Evolutionary conservation across 2,797 vertebrate species (phyloP), one percentile per base, ranked within the genome.

Genomic region (Oreonectes daqikongensis): DNA sequence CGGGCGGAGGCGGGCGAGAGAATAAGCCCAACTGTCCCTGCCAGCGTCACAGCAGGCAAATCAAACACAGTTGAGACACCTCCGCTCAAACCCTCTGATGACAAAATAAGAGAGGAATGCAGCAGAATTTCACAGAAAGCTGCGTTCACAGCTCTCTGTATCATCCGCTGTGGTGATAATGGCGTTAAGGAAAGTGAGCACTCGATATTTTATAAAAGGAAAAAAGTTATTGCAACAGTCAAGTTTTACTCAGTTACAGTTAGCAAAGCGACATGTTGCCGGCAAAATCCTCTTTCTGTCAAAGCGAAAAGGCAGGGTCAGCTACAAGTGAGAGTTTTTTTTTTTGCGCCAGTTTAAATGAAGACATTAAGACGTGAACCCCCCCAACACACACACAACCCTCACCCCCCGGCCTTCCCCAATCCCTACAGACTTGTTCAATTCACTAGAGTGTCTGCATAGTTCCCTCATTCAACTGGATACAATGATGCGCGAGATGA

Each of bases 401-500:
- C 91, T 20, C 18, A 50, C 42, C 42, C 46, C 46, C 66, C 40
- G 64, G 72, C 75, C 60, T 76, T 77, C 48, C 67, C 67, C 70
- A 66, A 70, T 81, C 77, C 64, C 69, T 83, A 86, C 91, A 90
- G 84, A 87, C 90, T 92, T 90, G 92, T 91, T 94, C 93, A 92
- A 92, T 94, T 93, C 92, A 90, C 88, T 92, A 69, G 85, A 93
- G 92, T 92, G 91, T 92, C 89, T 87, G 90, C 90, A 89, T 90
- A 92, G 94, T 94, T 95, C 92, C 91, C 90, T 93, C 93, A 98
- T 99, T 98, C 95, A 99, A 94, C 92, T 94, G 94, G 94, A 96
- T 96, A 99, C 97, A 98, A 99, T 96, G 96, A 98, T 95, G 93
- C 94, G 92, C 94, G 93, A 94, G 92, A 96, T 97, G 96, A 98